A percentile compares a stretch with the other conserved stretches of the same genome.
These are phyloP conservation scores for Danio kyathit DNA, from an alignment of 2,797 vertebrate genomes.

Conservation along the genomic window DNA sequence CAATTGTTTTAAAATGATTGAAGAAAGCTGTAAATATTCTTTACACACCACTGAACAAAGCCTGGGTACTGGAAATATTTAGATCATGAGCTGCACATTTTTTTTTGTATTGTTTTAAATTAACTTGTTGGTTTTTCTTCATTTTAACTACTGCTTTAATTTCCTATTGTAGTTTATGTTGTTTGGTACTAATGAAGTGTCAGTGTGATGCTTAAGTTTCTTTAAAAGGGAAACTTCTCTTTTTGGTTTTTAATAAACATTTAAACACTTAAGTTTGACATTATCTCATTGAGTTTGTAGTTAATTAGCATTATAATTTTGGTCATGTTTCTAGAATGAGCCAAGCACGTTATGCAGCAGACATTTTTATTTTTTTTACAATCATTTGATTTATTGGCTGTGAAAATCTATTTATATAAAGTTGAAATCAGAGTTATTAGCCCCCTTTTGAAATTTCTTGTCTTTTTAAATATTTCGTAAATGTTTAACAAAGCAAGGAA, in stretches of 20 bases:
- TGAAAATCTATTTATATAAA: too few relatives aligned
- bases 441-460: too few relatives aligned
- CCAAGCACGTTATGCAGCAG: neutral
- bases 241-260: slow-evolving; percentile 4
- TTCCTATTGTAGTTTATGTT: neutral
- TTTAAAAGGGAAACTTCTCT: neutral
- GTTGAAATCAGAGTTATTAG: too few relatives aligned
- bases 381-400: too few relatives aligned
- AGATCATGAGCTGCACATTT: neutral
- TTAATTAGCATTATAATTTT: neutral
- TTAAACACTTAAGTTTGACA: neutral
- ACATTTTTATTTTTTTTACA: too few relatives aligned
- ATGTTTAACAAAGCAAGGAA: too few relatives aligned
- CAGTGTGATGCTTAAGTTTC: neutral
- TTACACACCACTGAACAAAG: neutral
- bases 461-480: too few relatives aligned
- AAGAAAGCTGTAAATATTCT: neutral
- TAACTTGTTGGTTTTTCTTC: neutral
- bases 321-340: too few relatives aligned
- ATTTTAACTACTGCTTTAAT: neutral
- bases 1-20: neutral
- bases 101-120: neutral
- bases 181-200: neutral
- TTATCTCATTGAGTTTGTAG: neutral
- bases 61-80: neutral